phyloP scores from a whole-genome alignment of 1,140 invertebrate species.

The Protaetia brevitarsis region DNA sequence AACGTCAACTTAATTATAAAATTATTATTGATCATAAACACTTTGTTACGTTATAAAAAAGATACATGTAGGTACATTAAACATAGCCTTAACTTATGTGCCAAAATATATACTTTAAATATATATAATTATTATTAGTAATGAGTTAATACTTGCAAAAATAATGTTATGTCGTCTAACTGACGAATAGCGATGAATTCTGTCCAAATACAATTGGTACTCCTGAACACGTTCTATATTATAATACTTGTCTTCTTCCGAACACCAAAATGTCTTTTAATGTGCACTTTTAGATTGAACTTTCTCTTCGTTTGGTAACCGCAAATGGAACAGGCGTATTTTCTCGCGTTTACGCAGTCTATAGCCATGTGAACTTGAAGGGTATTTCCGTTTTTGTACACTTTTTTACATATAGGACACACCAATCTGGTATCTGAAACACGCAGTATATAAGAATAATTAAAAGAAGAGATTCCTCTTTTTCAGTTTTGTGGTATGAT shows the following conservation, averaged over 20 bases:
- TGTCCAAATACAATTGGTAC: neutral
- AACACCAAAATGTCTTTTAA: constrained; percentile 10
- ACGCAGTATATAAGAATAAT: neutral
- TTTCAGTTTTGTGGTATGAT: neutral
- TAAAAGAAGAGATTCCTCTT: neutral
- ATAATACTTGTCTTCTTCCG: constrained; percentile 1
- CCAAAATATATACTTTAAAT: no score
- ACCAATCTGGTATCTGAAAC: constrained; percentile 6
- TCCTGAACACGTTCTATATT: neutral
- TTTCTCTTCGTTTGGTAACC: constrained; percentile 22
- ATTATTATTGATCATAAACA: constrained; percentile 9
- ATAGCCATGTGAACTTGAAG: constrained; percentile 51
- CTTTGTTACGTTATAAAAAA: neutral
- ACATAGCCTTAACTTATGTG: neutral
- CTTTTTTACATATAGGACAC: constrained; percentile 21
- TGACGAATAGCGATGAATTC: neutral
- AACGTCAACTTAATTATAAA: neutral
- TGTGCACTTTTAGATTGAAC: constrained; percentile 20
- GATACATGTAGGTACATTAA: neutral
- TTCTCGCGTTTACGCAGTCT: constrained; percentile 52
- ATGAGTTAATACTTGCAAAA: constrained; percentile 2
- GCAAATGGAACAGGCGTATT: constrained; percentile 47
- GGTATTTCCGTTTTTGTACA: constrained; percentile 47
- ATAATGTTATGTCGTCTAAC: neutral
- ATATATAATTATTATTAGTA: no score